Percentiles rank a stretch among this genome's conserved stretches.
phyloP scores from a whole-genome alignment of 2,113 vertebrate genomes.

The Cynocephalus volans region DNA sequence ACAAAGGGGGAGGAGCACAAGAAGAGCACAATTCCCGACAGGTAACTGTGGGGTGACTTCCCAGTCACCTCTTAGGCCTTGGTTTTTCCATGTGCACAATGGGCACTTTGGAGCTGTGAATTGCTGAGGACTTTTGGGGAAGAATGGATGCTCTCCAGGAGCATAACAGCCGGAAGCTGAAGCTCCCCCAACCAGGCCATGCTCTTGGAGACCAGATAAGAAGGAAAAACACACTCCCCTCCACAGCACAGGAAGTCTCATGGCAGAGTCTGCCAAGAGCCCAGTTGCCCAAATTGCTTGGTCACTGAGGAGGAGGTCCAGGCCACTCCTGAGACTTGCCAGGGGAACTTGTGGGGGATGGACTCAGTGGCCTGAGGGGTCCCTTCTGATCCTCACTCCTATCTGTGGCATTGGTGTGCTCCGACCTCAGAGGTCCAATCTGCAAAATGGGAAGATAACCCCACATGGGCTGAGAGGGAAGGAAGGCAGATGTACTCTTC shows the following conservation, averaged over 20 bases:
- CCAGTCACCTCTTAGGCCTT: neutral
- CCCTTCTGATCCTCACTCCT: neutral
- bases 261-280: neutral
- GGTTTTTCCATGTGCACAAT: neutral
- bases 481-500: neutral
- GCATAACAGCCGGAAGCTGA: neutral
- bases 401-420: neutral
- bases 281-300: neutral
- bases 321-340: neutral
- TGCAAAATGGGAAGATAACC: neutral
- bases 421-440: neutral
- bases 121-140: neutral
- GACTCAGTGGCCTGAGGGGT: neutral
- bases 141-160: conserved; percentile 36
- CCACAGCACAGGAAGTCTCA: neutral
- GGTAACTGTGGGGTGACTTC: neutral
- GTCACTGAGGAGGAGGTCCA: neutral
- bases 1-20: neutral
- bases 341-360: neutral
- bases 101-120: neutral
- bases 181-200: neutral
- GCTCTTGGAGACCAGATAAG: conserved; percentile 1
- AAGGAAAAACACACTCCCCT: neutral
- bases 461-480: neutral
- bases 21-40: neutral